Base-by-base conservation (phyloP, 2,888 invertebrate species). In the Eilema caniola region DNA sequence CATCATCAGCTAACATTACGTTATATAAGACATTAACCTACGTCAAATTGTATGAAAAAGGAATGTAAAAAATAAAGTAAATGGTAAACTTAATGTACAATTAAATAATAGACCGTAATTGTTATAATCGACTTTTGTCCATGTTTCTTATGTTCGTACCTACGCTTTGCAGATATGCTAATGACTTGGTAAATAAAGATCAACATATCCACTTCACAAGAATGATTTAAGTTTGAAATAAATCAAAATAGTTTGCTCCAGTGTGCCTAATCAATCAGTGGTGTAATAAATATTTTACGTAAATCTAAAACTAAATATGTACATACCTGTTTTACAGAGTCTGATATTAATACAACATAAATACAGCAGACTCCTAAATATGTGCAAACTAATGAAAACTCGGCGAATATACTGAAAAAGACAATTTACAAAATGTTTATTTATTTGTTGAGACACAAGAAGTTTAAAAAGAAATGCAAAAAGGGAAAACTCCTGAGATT, bases 331-430 rank as follows among this genome's bases (percentile, higher is more conserved):
- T 96, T 95, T 12, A 97, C 90, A 7, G 97, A 96, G 78, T 96
- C 96, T 5, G 97, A 96, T 85, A 98, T 97, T 79, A 98, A 97
- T 5, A 98, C 97, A 2, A 97, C 96, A 85, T 98, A 98, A 14
- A 98, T 98, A 83, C 97, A 97, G 76, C 96, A 96, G 0, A 97
- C 97, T 31, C 97, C 96, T 47, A 96, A 96, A 85, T 97, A 97
- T 0, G 97, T 97, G 14, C 96, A 92, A 80, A 97, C 93, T 60
- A 97, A 88, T 0, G 97, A 96, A 28, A 96, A 92, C 82, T 97
- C 97, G 0, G 97, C 96, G 79, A 95, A 86, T 57, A 92, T 76
- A 74, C 95, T 95, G 90, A 79, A 94, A 94, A 68, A 53, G 14
- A 56, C 5, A 41, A 41, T 53, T 20, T 20, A n/a, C 20, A 47